phyloP scores from a whole-genome alignment of 2,888 invertebrate species.

The Congeria kusceri region DNA sequence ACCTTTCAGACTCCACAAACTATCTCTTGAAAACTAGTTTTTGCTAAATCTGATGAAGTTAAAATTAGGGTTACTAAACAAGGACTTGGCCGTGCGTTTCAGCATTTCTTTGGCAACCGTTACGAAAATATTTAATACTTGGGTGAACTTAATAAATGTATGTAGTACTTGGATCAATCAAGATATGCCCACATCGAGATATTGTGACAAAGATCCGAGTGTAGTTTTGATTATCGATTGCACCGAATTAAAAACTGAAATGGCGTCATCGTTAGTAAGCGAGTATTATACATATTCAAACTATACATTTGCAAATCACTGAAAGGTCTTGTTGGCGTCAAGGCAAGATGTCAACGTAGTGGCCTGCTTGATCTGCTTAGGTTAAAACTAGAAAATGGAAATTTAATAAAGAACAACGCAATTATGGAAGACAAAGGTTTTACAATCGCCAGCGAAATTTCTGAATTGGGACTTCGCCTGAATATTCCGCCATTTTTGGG shows the following conservation, averaged over 20 bases:
- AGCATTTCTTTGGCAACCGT: constrained; percentile 10
- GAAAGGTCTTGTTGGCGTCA: constrained; percentile 39
- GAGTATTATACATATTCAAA: constrained; percentile 30
- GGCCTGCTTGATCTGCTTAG: constrained; percentile 41
- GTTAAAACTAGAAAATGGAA: constrained; percentile 7
- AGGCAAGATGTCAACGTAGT: constrained; percentile 36
- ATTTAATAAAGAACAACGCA: constrained; percentile 23
- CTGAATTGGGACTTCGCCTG: constrained; percentile 15
- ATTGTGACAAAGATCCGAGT: constrained; percentile 18
- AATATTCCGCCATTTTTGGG: constrained; percentile 38
- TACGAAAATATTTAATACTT: constrained; percentile 17
- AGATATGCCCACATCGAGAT: constrained; percentile 24
- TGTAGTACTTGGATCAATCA: constrained; percentile 25
- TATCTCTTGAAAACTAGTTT: constrained; percentile 28
- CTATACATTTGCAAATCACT: constrained; percentile 31
- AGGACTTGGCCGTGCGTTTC: constrained; percentile 15
- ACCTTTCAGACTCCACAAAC: constrained; percentile 2
- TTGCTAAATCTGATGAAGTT: constrained; percentile 25
- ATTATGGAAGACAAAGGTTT: constrained; percentile 51
- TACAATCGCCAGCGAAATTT: constrained; percentile 26
- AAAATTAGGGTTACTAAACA: constrained; percentile 21
- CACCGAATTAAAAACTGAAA: constrained; percentile 35
- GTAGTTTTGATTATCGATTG: constrained; percentile 32
- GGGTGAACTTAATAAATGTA: constrained; percentile 32
- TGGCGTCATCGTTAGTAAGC: constrained; percentile 19